Percentiles rank a stretch among this genome's conserved stretches.
Conservation (phyloP, 2,113 vertebrate species). For the Rallus limicola region DNA sequence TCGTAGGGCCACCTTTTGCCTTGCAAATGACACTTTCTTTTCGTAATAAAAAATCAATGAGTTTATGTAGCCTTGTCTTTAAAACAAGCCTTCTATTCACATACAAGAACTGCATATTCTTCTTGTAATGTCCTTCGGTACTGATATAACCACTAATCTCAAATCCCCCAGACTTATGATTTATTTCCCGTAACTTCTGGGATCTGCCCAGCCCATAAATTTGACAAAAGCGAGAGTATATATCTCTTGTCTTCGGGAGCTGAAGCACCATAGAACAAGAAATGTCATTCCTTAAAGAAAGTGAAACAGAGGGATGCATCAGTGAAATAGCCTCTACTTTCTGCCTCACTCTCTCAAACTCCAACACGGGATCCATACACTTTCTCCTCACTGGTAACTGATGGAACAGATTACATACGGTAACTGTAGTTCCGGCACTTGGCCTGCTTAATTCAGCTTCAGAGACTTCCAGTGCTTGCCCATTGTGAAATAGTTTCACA, state of each 20-base stretch:
- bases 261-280: constrained; percentile 89
- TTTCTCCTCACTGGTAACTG: constrained; percentile 91
- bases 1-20: constrained; percentile 68
- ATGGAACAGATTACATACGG: constrained; percentile 88
- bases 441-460: constrained; percentile 84
- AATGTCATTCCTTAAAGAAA: constrained; percentile 89
- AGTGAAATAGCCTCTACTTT: constrained; percentile 88
- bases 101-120: constrained; percentile 90
- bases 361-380: constrained; percentile 83
- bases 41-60: constrained; percentile 88
- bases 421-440: constrained; percentile 88
- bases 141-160: constrained; percentile 86
- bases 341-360: constrained; percentile 89
- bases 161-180: constrained; percentile 78
- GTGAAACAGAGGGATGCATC: constrained; percentile 90
- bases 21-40: constrained; percentile 81
- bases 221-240: constrained; percentile 90
- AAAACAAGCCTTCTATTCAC: constrained; percentile 90
- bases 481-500: constrained; percentile 86
- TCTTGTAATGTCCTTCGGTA: constrained; percentile 92
- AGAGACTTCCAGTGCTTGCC: constrained; percentile 77
- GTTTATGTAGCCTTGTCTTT: constrained; percentile 92
- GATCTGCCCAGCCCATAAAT: constrained; percentile 84
- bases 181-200: constrained; percentile 87
- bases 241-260: constrained; percentile 86